Percentiles rank a stretch among this genome's conserved stretches.
Conservation (phyloP, 2,113 vertebrate genomes). For the Apodemus sylvaticus region DNA sequence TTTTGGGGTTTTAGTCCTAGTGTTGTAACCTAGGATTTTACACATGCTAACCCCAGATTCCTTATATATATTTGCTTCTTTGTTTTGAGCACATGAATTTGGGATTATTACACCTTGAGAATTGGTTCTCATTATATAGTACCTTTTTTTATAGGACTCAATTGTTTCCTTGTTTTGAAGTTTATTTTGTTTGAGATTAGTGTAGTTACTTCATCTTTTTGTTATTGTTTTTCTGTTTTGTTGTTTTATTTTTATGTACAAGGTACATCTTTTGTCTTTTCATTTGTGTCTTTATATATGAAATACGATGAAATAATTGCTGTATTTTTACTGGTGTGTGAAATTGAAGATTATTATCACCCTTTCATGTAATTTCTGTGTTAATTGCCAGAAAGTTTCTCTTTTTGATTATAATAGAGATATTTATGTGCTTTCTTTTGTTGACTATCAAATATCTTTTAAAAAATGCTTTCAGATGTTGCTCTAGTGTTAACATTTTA, state of each 20-base stretch:
- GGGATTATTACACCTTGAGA: neutral
- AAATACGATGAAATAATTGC: neutral
- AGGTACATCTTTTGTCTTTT: neutral
- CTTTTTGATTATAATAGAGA: neutral
- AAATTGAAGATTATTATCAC: neutral
- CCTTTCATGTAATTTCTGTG: neutral
- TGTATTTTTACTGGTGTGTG: neutral
- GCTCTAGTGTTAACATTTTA: neutral
- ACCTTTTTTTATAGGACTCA: neutral
- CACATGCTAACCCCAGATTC: neutral
- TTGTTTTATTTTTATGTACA: neutral
- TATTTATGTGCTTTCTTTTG: neutral
- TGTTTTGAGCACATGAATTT: neutral
- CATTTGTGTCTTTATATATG: neutral
- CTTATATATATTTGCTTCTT: neutral
- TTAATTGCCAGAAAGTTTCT: neutral
- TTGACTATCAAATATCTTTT: neutral
- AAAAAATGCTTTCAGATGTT: neutral
- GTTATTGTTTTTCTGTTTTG: neutral
- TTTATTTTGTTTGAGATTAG: neutral
- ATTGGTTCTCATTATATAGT: neutral
- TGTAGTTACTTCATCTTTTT: neutral
- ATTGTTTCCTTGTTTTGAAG: neutral
- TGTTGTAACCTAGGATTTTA: neutral
- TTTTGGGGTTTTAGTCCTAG: neutral